These are phyloP conservation scores for Loripinus fragilis DNA, from an alignment of 2,888 invertebrate species.

Conservation along the genomic window DNA sequence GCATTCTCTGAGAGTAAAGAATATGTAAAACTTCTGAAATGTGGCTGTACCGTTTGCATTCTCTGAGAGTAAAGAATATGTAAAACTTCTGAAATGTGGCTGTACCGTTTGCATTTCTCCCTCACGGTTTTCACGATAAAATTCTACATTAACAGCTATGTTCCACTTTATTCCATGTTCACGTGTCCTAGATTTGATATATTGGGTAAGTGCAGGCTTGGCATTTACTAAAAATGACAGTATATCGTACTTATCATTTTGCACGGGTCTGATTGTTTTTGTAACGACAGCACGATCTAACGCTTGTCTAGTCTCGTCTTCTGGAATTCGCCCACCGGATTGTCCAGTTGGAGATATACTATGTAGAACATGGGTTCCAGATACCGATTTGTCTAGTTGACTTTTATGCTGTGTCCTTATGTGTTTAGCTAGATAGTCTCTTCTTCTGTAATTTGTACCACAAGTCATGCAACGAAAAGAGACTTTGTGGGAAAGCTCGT, in stretches of 20 bases:
- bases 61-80: conserved; percentile 10
- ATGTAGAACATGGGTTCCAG: background rate
- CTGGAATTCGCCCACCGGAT: background rate
- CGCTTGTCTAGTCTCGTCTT: background rate
- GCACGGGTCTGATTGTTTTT: background rate
- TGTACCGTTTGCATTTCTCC: conserved; percentile 14
- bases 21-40: background rate
- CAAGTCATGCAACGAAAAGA: too few species aligned
- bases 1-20: background rate
- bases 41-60: background rate
- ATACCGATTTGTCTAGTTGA: background rate
- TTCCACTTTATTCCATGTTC: background rate
- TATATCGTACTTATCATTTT: conserved; percentile 21
- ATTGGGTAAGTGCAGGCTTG: background rate
- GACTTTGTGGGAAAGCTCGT: too few species aligned
- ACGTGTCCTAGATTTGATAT: background rate
- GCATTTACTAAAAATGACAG: background rate
- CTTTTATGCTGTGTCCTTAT: too few species aligned
- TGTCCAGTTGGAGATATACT: background rate
- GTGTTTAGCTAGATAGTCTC: too few species aligned
- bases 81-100: background rate
- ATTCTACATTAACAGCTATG: too few species aligned
- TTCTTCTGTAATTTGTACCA: too few species aligned
- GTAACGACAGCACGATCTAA: background rate
- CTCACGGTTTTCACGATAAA: background rate